Evolutionary conservation across 2,888 invertebrate species (phyloP), one percentile per base, ranked within the genome.

Genomic region (Vandiemenella viatica): DNA sequence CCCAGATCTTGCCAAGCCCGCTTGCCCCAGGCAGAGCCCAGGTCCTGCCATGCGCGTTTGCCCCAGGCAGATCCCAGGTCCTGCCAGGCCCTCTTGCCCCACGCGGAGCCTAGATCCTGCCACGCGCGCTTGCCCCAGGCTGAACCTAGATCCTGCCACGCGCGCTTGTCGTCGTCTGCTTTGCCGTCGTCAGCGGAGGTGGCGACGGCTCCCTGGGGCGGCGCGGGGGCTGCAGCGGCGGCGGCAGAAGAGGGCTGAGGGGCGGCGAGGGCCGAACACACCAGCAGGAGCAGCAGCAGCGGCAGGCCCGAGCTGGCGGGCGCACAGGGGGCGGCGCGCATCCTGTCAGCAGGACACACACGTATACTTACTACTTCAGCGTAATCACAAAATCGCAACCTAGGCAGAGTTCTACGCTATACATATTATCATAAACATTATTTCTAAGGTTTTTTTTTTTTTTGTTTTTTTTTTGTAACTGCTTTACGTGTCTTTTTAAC

Each of bases 1-100:
- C 66, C 65, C 55, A 68, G 60, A 57, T 65, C 66, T 37, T 54
- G 51, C 58, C 59, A 59, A 2, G 20, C 83, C 70, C 82, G 70
- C 66, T 83, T 83, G 58, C 83, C 83, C 83, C 83, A 83, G 17
- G 79, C 77, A 13, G 75, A 78, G 61, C 77, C 77, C 62, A 82
- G 72, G 41, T 76, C 73, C 46, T 74, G 76, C 83, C 83, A 83
- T 44, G 75, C 76, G 50, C 78, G 71, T 65, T 82, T 82, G 57
- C 46, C 43, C 26, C 43, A 40, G n/a, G n/a, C n/a, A n/a, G n/a
- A n/a, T n/a, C n/a, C n/a, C n/a, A n/a, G n/a, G 32, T 19, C 20
- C n/a, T 45, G 48, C 17, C 3, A 6, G 10, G 8, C 26, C 4
- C 59, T 46, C 48, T 59, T 60, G 38, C 60, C 60, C 59, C 59